Base-by-base conservation (phyloP, 2,797 vertebrate genomes). In the Cyclura pinguis region DNA sequence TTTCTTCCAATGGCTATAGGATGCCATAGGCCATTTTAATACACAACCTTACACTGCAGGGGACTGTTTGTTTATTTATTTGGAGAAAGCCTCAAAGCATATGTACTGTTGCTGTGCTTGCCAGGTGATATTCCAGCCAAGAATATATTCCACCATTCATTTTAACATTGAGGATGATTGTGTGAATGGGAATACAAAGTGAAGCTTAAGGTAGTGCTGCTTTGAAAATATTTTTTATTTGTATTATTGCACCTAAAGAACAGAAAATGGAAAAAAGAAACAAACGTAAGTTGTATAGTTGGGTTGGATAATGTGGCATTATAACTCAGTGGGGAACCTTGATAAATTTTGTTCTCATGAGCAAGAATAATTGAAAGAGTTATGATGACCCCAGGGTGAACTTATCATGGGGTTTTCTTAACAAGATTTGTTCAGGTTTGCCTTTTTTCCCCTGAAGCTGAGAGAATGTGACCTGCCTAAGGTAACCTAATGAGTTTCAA, bases 21-120 rank as follows among this genome's bases (percentile, higher is more conserved):
- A 78, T 89, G 72, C 90, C 91, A 47, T 52, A 94, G 88, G 87
- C 52, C 69, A 80, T 94, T 94, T 42, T 86, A 27, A 86, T 87
- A 16, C 55, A 88, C 27, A 87, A 14, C 72, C 57, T 80, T 73
- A 85, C 94, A 85, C 80, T 89, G 86, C 32, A 85, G 91, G 89
- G 74, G 73, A 9, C 80, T 22, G 52, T 20, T 24, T 85, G 52
- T 50, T 77, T 47, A 27, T 81, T 80, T 47, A n/a, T 84, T 73
- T 67, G 13, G 1, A 27, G 12, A 27, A 12, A 1, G 13, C 9
- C 50, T 59, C 42, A 80, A 78, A 52, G 57, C 24, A 55, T 52
- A 24, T 29, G 2, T 5, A 16, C 88, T 83, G 29, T 20, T 81
- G 82, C 32, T 85, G n/a, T 64, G 50, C 88, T 93, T 85, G 69